Conservation (phyloP, 2,797 vertebrate species). For the Crocodylus rhombifer region DNA sequence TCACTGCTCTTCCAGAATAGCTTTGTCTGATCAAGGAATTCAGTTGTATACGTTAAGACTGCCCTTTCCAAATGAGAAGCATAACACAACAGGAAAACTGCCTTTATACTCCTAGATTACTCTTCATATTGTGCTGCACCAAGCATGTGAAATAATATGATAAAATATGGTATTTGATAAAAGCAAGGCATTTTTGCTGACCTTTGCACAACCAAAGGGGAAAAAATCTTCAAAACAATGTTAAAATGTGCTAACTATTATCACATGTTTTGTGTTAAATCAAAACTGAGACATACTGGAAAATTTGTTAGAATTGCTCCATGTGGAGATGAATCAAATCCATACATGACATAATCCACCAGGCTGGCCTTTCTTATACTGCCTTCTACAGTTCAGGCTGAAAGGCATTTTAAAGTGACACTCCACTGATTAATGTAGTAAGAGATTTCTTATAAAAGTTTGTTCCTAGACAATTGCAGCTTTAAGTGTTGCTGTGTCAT, state of each 20-base stretch:
- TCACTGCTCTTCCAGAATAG: background rate
- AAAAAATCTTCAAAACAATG: background rate
- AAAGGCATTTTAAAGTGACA: background rate
- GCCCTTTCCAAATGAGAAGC: background rate
- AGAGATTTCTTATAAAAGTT: background rate
- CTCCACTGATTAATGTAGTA: background rate
- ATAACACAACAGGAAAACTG: background rate
- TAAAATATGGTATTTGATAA: background rate
- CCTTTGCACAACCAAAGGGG: background rate
- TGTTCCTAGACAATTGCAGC: slow-evolving; percentile 6
- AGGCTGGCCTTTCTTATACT: background rate
- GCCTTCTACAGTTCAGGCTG: background rate
- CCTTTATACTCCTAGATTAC: rapidly evolving
- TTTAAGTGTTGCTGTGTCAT: background rate
- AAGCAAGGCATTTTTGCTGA: background rate
- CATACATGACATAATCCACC: background rate
- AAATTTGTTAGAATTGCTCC: background rate
- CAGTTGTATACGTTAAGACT: background rate
- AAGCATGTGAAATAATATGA: background rate
- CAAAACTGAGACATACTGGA: background rate
- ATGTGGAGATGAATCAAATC: background rate
- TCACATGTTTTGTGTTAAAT: background rate
- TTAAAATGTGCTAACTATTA: background rate
- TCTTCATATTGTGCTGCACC: background rate
- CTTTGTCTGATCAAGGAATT: background rate